phyloP scores from a whole-genome alignment of 1,140 invertebrate genomes.

The Ceratina calcarata region DNA sequence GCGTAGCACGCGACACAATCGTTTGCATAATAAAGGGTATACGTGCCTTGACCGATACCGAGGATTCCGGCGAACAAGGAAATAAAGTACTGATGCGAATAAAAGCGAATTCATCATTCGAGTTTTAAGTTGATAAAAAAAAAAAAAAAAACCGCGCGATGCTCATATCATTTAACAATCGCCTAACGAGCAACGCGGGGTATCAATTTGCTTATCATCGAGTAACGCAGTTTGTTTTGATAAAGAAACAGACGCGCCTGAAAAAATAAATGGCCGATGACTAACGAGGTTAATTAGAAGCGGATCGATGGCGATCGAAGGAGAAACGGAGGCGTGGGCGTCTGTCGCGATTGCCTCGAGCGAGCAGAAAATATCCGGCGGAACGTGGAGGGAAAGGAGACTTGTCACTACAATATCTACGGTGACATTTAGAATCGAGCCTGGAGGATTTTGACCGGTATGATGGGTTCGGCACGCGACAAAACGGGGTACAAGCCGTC shows the following conservation, averaged over 20 bases:
- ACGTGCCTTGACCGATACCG: not conserved
- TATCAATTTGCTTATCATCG: not conserved
- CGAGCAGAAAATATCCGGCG: conserved; percentile 12
- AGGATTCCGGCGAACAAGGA: not conserved
- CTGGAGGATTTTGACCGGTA: conserved; percentile 66
- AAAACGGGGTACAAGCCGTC: conserved; percentile 73
- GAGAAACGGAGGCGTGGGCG: not conserved
- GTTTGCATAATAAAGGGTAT: conserved; percentile 41
- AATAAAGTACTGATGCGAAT: not conserved
- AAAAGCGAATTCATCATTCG: too few relatives aligned
- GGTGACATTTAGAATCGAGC: conserved; percentile 63
- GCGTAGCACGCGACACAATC: conserved; percentile 34
- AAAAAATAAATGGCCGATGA: not conserved
- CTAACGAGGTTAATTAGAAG: conserved; percentile 8
- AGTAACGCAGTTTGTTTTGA: not conserved
- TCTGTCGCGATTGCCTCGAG: too few relatives aligned
- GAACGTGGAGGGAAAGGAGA: not conserved
- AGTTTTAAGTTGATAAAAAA: too few relatives aligned
- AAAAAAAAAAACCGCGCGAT: too few relatives aligned
- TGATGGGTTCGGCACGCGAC: conserved; percentile 78
- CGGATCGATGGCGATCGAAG: not conserved
- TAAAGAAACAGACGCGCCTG: too few relatives aligned
- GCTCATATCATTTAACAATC: too few relatives aligned
- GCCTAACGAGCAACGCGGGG: too few relatives aligned
- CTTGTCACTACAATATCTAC: conserved; percentile 38